These are phyloP conservation scores for Salmo trutta DNA, from an alignment of 2,797 vertebrate genomes.

Conservation along the genomic window DNA sequence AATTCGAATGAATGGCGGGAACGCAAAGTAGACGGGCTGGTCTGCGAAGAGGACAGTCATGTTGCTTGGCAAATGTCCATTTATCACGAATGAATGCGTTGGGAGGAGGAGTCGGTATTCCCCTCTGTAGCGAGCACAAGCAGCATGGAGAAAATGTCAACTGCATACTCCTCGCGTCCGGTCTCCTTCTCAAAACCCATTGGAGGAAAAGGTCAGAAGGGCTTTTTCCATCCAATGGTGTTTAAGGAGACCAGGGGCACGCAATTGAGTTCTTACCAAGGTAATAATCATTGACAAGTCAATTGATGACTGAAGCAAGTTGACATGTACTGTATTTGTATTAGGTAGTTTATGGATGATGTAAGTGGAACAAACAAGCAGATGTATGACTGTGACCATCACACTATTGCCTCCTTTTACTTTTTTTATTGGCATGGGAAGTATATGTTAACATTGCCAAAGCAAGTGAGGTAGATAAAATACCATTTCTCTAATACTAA, in stretches of 20 bases:
- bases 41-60: slow-evolving; percentile 37
- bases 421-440: no score
- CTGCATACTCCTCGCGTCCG: not conserved
- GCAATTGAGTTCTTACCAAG: no score
- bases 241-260: no score
- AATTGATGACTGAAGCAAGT: not conserved
- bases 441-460: no score
- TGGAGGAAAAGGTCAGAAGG: no score
- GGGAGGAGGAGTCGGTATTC: slow-evolving; percentile 59
- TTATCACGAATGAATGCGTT: slow-evolving; percentile 69
- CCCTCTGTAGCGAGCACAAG: slow-evolving; percentile 38
- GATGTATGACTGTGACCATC: not conserved
- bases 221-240: no score
- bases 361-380: not conserved
- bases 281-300: not conserved
- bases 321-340: not conserved
- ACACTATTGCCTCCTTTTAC: not conserved
- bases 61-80: slow-evolving; percentile 49
- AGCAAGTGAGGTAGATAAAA: not conserved
- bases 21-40: slow-evolving; percentile 32
- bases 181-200: no score
- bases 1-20: slow-evolving; percentile 78
- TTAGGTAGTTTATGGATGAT: not conserved
- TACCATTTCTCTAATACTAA: not conserved
- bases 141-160: slow-evolving; percentile 20